Percentiles rank a stretch among this genome's conserved stretches.
Conservation (phyloP, 2,888 invertebrate genomes). For the Timema cristinae region DNA sequence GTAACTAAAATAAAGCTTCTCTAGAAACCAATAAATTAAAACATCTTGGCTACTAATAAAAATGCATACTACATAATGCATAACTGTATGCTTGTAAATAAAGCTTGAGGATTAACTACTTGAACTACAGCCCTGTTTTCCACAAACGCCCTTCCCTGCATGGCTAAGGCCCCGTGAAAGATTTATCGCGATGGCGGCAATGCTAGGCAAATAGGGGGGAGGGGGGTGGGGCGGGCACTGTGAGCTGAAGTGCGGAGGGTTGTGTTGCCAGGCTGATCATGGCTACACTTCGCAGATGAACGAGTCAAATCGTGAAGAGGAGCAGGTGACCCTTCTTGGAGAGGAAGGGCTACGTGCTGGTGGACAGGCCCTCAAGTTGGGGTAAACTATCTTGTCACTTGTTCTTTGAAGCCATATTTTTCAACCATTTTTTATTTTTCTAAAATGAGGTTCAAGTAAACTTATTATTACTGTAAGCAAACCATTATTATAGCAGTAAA, state of each 20-base stretch:
- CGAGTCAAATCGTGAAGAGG: constrained; percentile 93
- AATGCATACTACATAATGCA: too few species aligned
- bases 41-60: too few species aligned
- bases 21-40: too few species aligned
- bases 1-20: too few species aligned
- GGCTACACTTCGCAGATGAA: constrained; percentile 85
- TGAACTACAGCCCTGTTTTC: not conserved
- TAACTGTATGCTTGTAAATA: too few species aligned
- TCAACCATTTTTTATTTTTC: not conserved
- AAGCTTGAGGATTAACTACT: too few species aligned
- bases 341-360: constrained; percentile 93
- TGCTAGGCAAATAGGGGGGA: not conserved
- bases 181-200: not conserved
- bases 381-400: constrained; percentile 63
- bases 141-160: not conserved
- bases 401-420: not conserved
- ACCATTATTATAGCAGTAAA: too few species aligned
- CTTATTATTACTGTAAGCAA: too few species aligned
- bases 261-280: constrained; percentile 70
- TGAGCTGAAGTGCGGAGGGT: constrained; percentile 46
- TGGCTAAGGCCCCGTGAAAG: constrained; percentile 8
- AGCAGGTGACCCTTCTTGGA: constrained; percentile 92
- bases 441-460: too few species aligned
- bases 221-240: constrained; percentile 13
- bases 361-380: constrained; percentile 95